Evolutionary conservation across 2,888 invertebrate species (phyloP).

Genomic region (Pseudococcus jackbeardsleyi): DNA sequence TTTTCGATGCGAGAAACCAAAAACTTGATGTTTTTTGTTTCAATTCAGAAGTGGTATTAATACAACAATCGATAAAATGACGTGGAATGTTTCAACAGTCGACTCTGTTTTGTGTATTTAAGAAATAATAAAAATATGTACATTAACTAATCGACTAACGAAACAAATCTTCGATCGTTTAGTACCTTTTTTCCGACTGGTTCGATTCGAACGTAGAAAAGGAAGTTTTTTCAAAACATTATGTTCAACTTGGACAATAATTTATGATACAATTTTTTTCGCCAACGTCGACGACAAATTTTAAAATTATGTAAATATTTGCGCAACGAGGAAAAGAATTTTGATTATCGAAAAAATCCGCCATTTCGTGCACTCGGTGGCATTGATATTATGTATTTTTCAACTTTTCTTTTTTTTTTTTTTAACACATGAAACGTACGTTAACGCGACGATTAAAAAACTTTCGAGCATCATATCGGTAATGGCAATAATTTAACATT

Average conservation of each 20-base stretch:
- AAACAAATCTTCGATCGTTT: background rate
- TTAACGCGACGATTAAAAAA: background rate
- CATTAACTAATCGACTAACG: background rate
- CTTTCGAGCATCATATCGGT: background rate
- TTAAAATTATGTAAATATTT: background rate
- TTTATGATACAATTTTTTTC: too few species aligned
- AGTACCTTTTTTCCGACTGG: background rate
- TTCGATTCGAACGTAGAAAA: background rate
- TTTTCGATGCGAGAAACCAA: background rate
- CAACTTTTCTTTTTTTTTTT: background rate
- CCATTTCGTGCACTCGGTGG: background rate
- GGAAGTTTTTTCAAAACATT: too few species aligned
- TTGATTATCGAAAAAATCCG: background rate
- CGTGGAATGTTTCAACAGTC: background rate
- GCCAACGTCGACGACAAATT: too few species aligned
- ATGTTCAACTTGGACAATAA: too few species aligned
- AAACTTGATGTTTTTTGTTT: background rate
- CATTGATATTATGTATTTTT: background rate
- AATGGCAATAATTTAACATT: background rate
- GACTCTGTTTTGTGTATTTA: background rate
- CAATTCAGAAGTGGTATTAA: background rate
- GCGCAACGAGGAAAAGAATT: background rate
- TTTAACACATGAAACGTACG: background rate
- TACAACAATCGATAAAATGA: slow-evolving; percentile 8
- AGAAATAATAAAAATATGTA: background rate